phyloP scores from a whole-genome alignment of 2,797 vertebrate species.

The Macropodus opercularis region DNA sequence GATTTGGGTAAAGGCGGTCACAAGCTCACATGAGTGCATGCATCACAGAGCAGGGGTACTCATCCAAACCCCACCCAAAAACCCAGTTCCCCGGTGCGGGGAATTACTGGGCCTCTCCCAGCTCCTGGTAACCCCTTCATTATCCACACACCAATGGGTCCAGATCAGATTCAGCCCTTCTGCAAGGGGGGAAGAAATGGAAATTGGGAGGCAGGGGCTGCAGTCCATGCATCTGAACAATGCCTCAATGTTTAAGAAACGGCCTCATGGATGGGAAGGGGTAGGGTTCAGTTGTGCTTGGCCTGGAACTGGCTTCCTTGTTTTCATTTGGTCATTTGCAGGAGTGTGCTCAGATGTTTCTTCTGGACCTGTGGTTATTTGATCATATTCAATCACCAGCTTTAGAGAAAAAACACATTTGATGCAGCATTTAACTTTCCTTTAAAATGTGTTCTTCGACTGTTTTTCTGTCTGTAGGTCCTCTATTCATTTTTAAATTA shows the following conservation, averaged over 20 bases:
- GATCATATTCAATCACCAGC: constrained; percentile 42
- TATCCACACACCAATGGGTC: constrained; percentile 88
- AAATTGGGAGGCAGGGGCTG: constrained; percentile 77
- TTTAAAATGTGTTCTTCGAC: constrained; percentile 18
- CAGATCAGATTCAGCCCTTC: constrained; percentile 85
- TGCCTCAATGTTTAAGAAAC: constrained; percentile 81
- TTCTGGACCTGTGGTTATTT: constrained; percentile 24
- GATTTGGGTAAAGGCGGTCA: constrained; percentile 83
- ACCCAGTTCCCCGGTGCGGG: constrained; percentile 83
- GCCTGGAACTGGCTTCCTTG: constrained; percentile 35
- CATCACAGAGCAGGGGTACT: constrained; percentile 86
- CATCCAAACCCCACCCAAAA: constrained; percentile 85
- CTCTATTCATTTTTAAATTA: constrained; percentile 85
- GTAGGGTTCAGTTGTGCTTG: constrained; percentile 58
- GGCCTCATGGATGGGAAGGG: constrained; percentile 64
- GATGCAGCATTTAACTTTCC: constrained; percentile 10
- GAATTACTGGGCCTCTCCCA: constrained; percentile 88
- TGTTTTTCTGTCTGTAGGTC: constrained; percentile 53
- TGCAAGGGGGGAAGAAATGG: constrained; percentile 70
- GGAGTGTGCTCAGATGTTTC: constrained; percentile 21
- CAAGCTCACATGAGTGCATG: constrained; percentile 85
- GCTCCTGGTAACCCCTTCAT: constrained; percentile 88
- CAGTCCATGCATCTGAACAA: constrained; percentile 83
- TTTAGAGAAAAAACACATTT: constrained; percentile 23
- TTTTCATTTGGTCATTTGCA: constrained; percentile 46